Evolutionary conservation across 2,113 vertebrate genomes (phyloP).

Genomic region (Jacana jacana): DNA sequence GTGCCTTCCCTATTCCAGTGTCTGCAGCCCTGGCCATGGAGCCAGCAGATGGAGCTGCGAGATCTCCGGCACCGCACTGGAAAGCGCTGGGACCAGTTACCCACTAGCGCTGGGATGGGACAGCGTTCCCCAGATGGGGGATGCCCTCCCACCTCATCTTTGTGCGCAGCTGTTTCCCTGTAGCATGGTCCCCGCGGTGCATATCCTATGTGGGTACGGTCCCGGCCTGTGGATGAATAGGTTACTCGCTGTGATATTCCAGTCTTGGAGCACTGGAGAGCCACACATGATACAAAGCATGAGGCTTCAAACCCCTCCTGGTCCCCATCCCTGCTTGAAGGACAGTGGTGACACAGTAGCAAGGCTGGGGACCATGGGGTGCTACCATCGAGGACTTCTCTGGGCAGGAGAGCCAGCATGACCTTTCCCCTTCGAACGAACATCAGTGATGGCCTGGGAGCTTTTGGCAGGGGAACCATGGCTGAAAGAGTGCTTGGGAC

Average conservation of each 20-base stretch:
- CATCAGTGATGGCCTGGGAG: rapidly evolving
- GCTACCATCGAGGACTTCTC: background rate
- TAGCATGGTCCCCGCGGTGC: rapidly evolving
- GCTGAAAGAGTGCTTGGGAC: background rate
- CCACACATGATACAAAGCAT: rapidly evolving
- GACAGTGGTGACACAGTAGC: background rate
- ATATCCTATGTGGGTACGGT: rapidly evolving
- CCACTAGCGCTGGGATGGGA: rapidly evolving
- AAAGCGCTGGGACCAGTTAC: background rate
- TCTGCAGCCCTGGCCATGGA: background rate
- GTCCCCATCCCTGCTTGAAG: too few relatives aligned
- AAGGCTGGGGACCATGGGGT: background rate
- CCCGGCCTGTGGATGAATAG: background rate
- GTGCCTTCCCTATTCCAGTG: rapidly evolving
- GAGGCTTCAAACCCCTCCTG: background rate
- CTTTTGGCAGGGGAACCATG: background rate
- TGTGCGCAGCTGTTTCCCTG: background rate
- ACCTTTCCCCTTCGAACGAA: background rate
- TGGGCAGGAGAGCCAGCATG: background rate
- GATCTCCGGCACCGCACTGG: background rate
- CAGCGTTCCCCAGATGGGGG: background rate
- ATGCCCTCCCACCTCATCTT: background rate
- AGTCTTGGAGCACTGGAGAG: background rate
- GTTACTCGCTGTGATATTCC: background rate
- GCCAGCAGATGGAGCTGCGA: conserved; percentile 54